Base-by-base conservation (phyloP, 2,888 invertebrate species). In the Dicranocentrus wangi region DNA sequence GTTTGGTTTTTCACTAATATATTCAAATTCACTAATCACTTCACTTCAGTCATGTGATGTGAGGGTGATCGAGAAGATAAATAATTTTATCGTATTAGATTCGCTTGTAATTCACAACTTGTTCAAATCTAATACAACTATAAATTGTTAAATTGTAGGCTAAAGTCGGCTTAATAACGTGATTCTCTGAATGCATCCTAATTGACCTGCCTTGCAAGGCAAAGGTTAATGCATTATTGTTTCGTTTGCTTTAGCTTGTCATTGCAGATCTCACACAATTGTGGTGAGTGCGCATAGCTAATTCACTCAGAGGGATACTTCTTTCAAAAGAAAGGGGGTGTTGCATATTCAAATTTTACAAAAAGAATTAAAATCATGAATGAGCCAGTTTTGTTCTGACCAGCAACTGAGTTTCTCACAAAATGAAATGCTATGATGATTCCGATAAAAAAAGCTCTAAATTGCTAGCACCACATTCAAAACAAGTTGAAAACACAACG, bases 21-120 rank as follows among this genome's bases (percentile, higher is more conserved):
- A 79, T 79, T 79, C 72, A 79, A 79, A 79, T 79, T 72, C 72
- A 72, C 71, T 79, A 79, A 79, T 79, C 79, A 72, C 43, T 70
- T 60, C 68, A n/a, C 58, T 53, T 72, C 43, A 79, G n/a, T 13
- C 2, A 72, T 79, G 79, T 43, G 65, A 58, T 39, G 7, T 17
- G 60, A 60, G 7, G n/a, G 27, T 28, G 60, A 72, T 79, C 79
- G 68, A 51, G 58, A 79, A 61, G 65, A 66, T 42, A 58, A 72
- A 23, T 25, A 51, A 55, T 32, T 58, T 65, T 17, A 23, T 42
- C 63, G 27, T 58, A 61, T 28, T 17, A n/a, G 61, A 61, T 32
- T 32, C 61, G 17, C 39, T 61, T 23, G 3, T 55, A 55, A 55
- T 55, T 55, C 55, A 55, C 23, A 55, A 55, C 55, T 21, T 55